Conservation (phyloP, 1,140 invertebrate species). For the Elysia chlorotica region DNA sequence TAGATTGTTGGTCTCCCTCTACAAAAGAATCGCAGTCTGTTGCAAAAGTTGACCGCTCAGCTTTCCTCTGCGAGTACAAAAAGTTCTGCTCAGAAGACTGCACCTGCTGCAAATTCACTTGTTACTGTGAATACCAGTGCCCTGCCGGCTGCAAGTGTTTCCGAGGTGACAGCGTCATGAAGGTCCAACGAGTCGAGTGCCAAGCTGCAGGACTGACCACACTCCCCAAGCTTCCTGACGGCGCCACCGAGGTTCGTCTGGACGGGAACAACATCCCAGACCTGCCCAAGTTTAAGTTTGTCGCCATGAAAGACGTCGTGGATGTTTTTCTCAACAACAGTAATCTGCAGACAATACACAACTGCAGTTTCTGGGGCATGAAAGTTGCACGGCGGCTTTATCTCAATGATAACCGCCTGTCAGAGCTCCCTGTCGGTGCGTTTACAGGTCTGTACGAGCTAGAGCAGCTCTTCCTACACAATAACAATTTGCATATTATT, state of each 20-base stretch:
- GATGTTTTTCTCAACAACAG: constrained; percentile 38
- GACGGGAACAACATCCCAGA: constrained; percentile 38
- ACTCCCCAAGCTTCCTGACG: constrained; percentile 30
- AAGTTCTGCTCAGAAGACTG: constrained; percentile 33
- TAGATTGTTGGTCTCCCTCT: constrained; percentile 29
- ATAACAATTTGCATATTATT: constrained; percentile 35
- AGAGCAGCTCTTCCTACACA: constrained; percentile 33
- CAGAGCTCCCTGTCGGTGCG: constrained; percentile 13
- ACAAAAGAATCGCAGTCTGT: no score
- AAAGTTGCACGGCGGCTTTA: constrained; percentile 28
- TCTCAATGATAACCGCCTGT: constrained; percentile 36
- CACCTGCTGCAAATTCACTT: constrained; percentile 36
- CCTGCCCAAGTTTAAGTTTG: constrained; percentile 23
- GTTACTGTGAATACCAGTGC: constrained; percentile 35
- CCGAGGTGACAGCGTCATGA: constrained; percentile 20
- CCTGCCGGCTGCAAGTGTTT: constrained; percentile 31
- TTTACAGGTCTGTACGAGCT: constrained; percentile 33
- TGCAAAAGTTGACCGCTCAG: background rate
- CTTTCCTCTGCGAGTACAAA: constrained; percentile 40
- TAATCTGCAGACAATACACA: constrained; percentile 33
- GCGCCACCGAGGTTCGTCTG: constrained; percentile 32
- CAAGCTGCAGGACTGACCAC: constrained; percentile 21
- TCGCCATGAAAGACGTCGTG: constrained; percentile 27
- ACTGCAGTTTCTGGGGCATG: constrained; percentile 33
- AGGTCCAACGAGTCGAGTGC: constrained; percentile 33